Percentiles rank a stretch among this genome's conserved stretches.
These are phyloP conservation scores for Synergus japonicus DNA, from an alignment of 2,888 invertebrate species.

Conservation along the genomic window DNA sequence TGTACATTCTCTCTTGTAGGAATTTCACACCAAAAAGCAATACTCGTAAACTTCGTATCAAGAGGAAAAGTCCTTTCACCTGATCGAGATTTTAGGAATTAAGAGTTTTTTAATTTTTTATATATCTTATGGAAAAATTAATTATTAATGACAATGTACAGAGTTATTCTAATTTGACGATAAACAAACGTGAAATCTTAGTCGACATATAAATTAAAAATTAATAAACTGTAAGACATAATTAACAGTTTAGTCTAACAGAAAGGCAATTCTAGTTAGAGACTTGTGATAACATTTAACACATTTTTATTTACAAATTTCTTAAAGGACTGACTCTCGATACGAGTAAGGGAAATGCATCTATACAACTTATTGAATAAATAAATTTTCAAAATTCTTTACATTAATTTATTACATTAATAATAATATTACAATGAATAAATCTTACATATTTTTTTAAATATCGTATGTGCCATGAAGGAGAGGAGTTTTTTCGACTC, in stretches of 20 bases:
- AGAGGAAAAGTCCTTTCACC: not conserved
- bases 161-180: not conserved
- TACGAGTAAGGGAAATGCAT: conserved; percentile 4
- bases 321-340: not conserved
- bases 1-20: conserved; percentile 42
- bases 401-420: conserved; percentile 15
- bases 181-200: not conserved
- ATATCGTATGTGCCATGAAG: too few relatives aligned
- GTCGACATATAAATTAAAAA: not conserved
- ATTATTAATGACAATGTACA: not conserved
- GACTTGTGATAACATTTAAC: not conserved
- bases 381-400: not conserved
- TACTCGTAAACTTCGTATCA: not conserved
- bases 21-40: conserved; percentile 48
- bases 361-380: not conserved
- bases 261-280: not conserved
- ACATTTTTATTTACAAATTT: not conserved
- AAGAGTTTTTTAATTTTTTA: not conserved
- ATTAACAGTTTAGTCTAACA: too few relatives aligned
- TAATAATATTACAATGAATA: conserved; percentile 27
- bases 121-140: not conserved
- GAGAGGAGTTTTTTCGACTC: too few relatives aligned
- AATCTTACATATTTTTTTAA: not conserved
- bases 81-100: too few relatives aligned
- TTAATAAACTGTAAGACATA: not conserved